Conservation (phyloP, 2,797 vertebrate species). For the Lagorchestes hirsutus region DNA sequence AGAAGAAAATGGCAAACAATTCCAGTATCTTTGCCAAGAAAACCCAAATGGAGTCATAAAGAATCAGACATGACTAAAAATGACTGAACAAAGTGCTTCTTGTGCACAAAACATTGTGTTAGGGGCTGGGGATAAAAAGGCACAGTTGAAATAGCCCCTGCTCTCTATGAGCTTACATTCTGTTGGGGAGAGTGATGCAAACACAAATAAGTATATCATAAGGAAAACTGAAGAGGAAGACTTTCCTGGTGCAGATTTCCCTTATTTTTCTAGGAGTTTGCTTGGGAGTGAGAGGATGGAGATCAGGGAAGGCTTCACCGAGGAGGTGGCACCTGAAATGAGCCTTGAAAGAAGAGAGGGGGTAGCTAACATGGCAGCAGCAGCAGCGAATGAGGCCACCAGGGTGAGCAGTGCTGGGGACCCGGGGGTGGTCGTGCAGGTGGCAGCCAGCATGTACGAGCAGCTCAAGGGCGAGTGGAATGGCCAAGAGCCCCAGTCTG, state of each 20-base stretch:
- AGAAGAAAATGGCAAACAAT: background rate
- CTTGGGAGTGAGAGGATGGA: background rate
- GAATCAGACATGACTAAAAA: background rate
- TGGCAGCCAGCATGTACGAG: no score
- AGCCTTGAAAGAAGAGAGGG: background rate
- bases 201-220: background rate
- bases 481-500: no score
- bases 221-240: background rate
- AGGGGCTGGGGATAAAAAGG: background rate
- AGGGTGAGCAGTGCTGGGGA: no score
- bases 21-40: background rate
- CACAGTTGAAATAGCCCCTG: background rate
- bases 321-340: background rate
- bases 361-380: no score
- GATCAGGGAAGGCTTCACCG: background rate
- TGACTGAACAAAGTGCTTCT: background rate
- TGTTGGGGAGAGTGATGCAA: background rate
- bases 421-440: no score
- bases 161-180: background rate
- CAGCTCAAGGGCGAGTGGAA: no score
- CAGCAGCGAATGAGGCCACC: no score
- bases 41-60: background rate
- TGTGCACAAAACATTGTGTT: background rate
- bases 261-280: background rate
- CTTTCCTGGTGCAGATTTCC: background rate